Evolutionary conservation across 1,140 invertebrate genomes (phyloP), one percentile per base, ranked within the genome.

Genomic region (Pseudomyrmex flavicornis): DNA sequence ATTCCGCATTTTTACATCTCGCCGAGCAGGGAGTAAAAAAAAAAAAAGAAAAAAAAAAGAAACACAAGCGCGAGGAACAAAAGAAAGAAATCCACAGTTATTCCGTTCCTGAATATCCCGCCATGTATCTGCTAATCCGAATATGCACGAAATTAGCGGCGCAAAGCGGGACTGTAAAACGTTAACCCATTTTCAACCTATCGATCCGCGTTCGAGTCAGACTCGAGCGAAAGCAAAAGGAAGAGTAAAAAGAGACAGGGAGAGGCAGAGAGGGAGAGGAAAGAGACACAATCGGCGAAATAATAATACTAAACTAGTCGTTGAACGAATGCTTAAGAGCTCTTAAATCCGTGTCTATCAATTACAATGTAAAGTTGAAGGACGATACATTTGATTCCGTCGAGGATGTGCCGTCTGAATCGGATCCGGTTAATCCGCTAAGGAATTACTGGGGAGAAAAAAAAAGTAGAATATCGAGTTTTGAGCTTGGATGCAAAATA

Each of bases 301-400:
- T 54, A 69, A 88, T 88, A 85, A 74, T 82, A 65, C 7, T 56
- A 69, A 56, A 62, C 61, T 82, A 54, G 66, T 77, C 77, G 48
- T 87, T 88, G 85, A 88, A 79, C 56, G 72, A 82, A 83, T 62
- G 68, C 68, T 86, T 82, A 82, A 87, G 85, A 75, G 22, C 74
- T 56, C 58, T 88, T 85, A 74, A 77, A 83, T 79, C 58, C 54
- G 48, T 63, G 77, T 74, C 77, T 79, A 88, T 88, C 85, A 85
- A 77, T 77, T 56, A 76, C 35, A 35, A 52, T 22, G 61, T 61
- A 82, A 88, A 80, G 46, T 85, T 77, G 73, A 63, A 68, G 7
- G 35, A 70, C 48, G n/a, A 68, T n/a, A 13, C 56, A 44, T 77
- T 5, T 22, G 20, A 70, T 70, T 80, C 44, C 15, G 20, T 80